Evolutionary conservation across 2,888 invertebrate species (phyloP), one percentile per base, ranked within the genome.

Genomic region (Ormyrus pomaceus): DNA sequence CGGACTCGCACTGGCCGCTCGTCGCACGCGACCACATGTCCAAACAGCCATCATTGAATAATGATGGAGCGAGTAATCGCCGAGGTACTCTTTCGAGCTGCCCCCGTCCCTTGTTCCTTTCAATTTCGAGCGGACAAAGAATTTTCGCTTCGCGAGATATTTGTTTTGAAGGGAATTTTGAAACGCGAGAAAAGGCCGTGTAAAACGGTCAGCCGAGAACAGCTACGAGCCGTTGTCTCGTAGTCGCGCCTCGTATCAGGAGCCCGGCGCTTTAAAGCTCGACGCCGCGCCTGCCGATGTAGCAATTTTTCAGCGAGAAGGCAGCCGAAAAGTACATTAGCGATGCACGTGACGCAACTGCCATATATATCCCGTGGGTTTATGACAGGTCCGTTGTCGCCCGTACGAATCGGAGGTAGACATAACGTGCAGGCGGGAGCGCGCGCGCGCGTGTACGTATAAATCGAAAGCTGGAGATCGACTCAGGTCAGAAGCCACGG

Each of bases 1-100:
- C 81, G 80, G 84, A 83, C 86, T 85, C 85, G 84, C 84, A 7
- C 50, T 82, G 83, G 65, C 34, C 83, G 80, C 45, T 72, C 64
- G 78, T n/a, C 80, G 79, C 85, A 84, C 85, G 86, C 83, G 84
- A 82, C 87, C 88, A 88, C 88, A 88, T 88, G 88, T 88, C 88
- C 87, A 87, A 87, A 87, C 87, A 87, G 80, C 85, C 80, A 84
- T 71, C 72, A 79, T 70, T 80, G 46, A 56, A 79, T 65, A 65
- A 65, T 75, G 55, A 73, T 55, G 46, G n/a, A 66, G 69, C 62
- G 64, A 48, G 9, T 76, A 68, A 75, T 76, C 55, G 80, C n/a
- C 70, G 19, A 5, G 51, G 72, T 78, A 66, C 9, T 13, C 5
- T 65, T 34, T 59, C 45, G 50, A 8, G 3, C 53, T 11, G 45